Base-by-base conservation (phyloP, 2,797 vertebrate genomes). In the Anableps anableps region DNA sequence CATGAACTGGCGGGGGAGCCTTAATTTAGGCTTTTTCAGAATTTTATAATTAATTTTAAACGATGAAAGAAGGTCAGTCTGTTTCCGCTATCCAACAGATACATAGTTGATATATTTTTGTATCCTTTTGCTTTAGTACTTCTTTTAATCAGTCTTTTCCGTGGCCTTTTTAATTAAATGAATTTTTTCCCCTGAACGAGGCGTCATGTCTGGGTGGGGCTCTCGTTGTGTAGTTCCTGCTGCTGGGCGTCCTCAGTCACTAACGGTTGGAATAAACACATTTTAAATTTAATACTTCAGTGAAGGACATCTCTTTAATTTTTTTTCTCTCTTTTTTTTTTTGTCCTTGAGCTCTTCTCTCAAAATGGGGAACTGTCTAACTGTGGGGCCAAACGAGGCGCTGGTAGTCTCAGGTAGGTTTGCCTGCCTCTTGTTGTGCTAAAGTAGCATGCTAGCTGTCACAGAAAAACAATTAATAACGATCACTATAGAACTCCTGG, bases 351-450 rank as follows among this genome's bases (percentile, higher is more conserved):
- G 19, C 4, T 43, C 21, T 45, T 16, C n/a, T 31, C 50, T 78
- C 70, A 31, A 36, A 62, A 98, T 99, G 98, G 97, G 98, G 81
- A 97, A 95, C 89, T 98, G 98, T 84, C 90, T 97, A 82, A 98
- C 97, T 5, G 98, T 98, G 85, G 97, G 98, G 84, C 97, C 97
- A 74, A 98, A 98, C 81, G 97, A 98, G 93, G 98, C 97, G 76
- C 92, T 98, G 90, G 97, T 98, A 85, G 97, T 98, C 73, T 98
- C 98, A 91, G 98, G 98, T 99, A 94, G 89, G 95, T 83, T 53
- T 31, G 1, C 23, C 51, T 36, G 9, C 6, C 5, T 21, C 31
- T 73, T 34, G 64, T 26, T 82, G 55, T n/a, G 72, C n/a, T 87
- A 60, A 55, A 13, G n/a, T 17, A 73, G 41, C 64, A 64, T 58